Evolutionary conservation across 2,888 invertebrate species (phyloP), one percentile per base, ranked within the genome.

Genomic region (Azorinus chamasolen): DNA sequence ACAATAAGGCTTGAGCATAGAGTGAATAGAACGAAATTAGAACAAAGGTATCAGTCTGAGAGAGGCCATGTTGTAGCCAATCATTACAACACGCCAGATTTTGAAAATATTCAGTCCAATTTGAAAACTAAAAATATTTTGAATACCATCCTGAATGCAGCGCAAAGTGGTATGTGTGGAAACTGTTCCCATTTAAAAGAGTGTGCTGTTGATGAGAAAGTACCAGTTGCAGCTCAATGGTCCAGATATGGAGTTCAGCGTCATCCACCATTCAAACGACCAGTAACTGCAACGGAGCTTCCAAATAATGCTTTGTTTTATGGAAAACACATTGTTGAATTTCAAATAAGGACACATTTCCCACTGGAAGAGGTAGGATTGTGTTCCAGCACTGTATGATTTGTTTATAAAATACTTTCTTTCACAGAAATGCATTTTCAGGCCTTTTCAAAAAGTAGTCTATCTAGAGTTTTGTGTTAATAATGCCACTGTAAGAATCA

Each of bases 191-290:
- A 92, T 83, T 68, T 92, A 16, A 55, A 71, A 18, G 84, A 79
- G 1, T 70, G 85, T 51, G 94, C 96, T 95, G 92, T 96, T 39
- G 97, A 97, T 92, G 94, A 95, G 87, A 95, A 96, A 78, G 96
- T 98, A 3, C 94, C 96, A 22, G 94, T 97, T 85, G 96, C 97
- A 94, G 96, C 97, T 27, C 97, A 96, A 93, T 98, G 98, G 98
- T 83, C 87, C 41, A 72, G 91, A 37, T 64, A 87, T 84, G 89
- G 89, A 10, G 77, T 88, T 41, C 68, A 79, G 22, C 71, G 84
- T 16, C 27, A 32, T 16, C 51, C 50, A 10, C 32, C 32, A 32
- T 32, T 32, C 10, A 5, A 51, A 46, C 4, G 32, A 32, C 32
- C 32, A 32, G n/a, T n/a, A n/a, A n/a, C n/a, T n/a, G n/a, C n/a